Conservation (phyloP, 2,797 vertebrate genomes). For the Sebastes elongatus region DNA sequence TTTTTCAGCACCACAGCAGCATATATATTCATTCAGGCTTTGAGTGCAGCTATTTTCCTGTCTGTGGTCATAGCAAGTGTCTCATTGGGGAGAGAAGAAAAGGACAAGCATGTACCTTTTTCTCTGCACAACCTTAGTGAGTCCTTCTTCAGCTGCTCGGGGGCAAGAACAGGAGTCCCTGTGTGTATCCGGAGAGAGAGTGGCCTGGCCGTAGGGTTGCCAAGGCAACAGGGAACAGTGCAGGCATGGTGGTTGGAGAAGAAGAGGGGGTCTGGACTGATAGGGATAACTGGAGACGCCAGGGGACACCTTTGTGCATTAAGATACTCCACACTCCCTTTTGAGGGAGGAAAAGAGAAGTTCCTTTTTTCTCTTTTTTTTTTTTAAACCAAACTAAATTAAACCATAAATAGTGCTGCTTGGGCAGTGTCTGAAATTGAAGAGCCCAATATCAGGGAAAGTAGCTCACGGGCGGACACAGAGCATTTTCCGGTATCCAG, state of each 20-base stretch:
- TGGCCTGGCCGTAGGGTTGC: slow-evolving; percentile 71
- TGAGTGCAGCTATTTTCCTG: slow-evolving; percentile 15
- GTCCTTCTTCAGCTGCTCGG: slow-evolving; percentile 71
- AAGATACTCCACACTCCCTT: slow-evolving; percentile 58
- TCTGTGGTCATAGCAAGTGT: slow-evolving; percentile 18
- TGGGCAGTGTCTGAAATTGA: slow-evolving; percentile 43
- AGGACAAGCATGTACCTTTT: slow-evolving; percentile 59
- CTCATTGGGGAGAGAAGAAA: slow-evolving; percentile 38
- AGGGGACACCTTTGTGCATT: slow-evolving; percentile 76
- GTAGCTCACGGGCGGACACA: slow-evolving; percentile 25
- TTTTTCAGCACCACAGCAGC: not conserved
- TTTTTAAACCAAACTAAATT: slow-evolving; percentile 43
- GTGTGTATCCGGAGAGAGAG: slow-evolving; percentile 65
- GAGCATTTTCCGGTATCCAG: slow-evolving; percentile 26
- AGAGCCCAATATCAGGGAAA: slow-evolving; percentile 29
- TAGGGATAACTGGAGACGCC: slow-evolving; percentile 68
- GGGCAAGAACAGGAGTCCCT: slow-evolving; percentile 73
- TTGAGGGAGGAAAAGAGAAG: slow-evolving; percentile 10
- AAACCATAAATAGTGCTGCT: slow-evolving; percentile 52
- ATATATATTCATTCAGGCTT: slow-evolving; percentile 1
- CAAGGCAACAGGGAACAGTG: slow-evolving; percentile 80
- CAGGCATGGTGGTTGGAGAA: slow-evolving; percentile 69
- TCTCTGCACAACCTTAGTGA: slow-evolving; percentile 58
- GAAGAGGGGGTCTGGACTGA: slow-evolving; percentile 64
- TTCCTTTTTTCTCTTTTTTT: not conserved